Conservation (phyloP, 2,797 vertebrate genomes). For the Poecilia picta region DNA sequence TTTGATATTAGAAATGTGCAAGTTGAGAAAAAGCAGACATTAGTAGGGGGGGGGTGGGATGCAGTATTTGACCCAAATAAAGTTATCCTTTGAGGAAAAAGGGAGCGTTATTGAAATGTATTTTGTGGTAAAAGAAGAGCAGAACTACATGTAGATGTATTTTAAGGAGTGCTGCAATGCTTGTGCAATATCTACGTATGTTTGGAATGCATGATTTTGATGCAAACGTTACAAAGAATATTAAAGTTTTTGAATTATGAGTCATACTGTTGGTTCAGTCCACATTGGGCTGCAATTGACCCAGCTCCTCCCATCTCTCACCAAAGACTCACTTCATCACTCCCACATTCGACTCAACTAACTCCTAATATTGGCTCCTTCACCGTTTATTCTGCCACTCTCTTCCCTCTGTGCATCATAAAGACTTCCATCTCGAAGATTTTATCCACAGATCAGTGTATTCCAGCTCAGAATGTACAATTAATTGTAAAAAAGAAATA, state of each 20-base stretch:
- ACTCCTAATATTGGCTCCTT: constrained; percentile 45
- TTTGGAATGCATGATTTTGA: constrained; percentile 49
- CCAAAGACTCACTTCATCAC: constrained; percentile 56
- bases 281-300: constrained; percentile 45
- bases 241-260: constrained; percentile 49
- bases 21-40: neutral
- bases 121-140: constrained; percentile 10
- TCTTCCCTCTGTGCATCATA: constrained; percentile 48
- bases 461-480: constrained; percentile 30
- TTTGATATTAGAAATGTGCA: neutral
- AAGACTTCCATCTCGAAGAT: constrained; percentile 55
- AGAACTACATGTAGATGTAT: constrained; percentile 24
- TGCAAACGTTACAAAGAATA: constrained; percentile 43
- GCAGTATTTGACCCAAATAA: constrained; percentile 26
- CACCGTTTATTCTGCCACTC: constrained; percentile 37
- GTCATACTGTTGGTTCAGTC: constrained; percentile 59
- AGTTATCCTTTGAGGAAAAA: constrained; percentile 22
- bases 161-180: constrained; percentile 24
- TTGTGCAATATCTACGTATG: constrained; percentile 54
- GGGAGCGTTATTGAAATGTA: constrained; percentile 7
- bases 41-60: too few relatives aligned
- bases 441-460: constrained; percentile 46
- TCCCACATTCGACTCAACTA: constrained; percentile 54
- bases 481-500: constrained; percentile 19
- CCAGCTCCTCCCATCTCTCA: constrained; percentile 32